Conservation (phyloP, 2,888 invertebrate genomes). For the Gasteruption jaculator region DNA sequence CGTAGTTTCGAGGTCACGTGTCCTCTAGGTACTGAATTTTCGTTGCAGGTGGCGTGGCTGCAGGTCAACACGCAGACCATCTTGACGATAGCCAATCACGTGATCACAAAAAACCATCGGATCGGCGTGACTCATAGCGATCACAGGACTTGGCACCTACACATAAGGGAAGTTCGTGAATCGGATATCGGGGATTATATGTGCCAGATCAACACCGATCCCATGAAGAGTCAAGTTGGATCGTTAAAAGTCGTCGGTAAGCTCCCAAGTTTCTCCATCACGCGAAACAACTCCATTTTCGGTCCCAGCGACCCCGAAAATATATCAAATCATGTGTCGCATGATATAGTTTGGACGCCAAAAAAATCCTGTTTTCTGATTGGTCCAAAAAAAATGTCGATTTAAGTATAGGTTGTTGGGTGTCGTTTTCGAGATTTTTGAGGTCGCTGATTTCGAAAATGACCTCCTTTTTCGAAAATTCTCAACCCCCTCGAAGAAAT, state of each 20-base stretch:
- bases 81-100: slow-evolving; percentile 81
- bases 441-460: too few relatives aligned
- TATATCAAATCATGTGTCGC: too few relatives aligned
- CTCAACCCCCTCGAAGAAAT: too few relatives aligned
- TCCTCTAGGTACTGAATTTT: too few relatives aligned
- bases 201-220: slow-evolving; percentile 74
- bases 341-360: too few relatives aligned
- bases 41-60: slow-evolving; percentile 79
- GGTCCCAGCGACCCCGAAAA: neutral
- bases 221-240: slow-evolving; percentile 69
- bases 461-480: too few relatives aligned
- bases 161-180: slow-evolving; percentile 74
- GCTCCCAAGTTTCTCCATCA: slow-evolving; percentile 32
- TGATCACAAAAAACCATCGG: slow-evolving; percentile 86
- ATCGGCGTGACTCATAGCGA: slow-evolving; percentile 77
- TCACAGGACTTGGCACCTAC: slow-evolving; percentile 76
- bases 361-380: too few relatives aligned
- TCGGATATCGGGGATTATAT: slow-evolving; percentile 80
- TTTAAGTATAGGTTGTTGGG: too few relatives aligned
- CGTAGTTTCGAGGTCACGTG: too few relatives aligned
- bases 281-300: neutral
- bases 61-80: slow-evolving; percentile 88
- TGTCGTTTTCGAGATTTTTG: too few relatives aligned
- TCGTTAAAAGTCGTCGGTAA: slow-evolving; percentile 65
- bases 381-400: too few relatives aligned